Percentiles rank a stretch among this genome's conserved stretches.
These are phyloP conservation scores for Himalopsyche japonica DNA, from an alignment of 2,888 invertebrate genomes.

Conservation along the genomic window DNA sequence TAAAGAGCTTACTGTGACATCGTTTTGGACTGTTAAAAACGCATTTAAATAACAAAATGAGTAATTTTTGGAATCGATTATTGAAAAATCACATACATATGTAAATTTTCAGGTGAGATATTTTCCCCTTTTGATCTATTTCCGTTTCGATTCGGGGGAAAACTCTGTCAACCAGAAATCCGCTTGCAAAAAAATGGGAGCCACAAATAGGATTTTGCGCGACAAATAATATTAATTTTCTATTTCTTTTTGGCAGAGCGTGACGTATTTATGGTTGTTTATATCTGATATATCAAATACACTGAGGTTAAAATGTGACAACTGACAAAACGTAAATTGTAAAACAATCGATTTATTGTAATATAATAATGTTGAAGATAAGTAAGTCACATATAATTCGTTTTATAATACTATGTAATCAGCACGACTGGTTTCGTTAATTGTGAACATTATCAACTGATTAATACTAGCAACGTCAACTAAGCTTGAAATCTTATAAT, in stretches of 20 bases:
- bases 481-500: no score
- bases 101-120: background rate
- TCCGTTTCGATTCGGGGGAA: background rate
- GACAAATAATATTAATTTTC: background rate
- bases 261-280: background rate
- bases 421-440: no score
- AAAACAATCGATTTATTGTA: no score
- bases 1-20: no score
- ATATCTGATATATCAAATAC: background rate
- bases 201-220: background rate
- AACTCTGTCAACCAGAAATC: background rate
- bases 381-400: no score
- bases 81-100: background rate
- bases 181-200: background rate
- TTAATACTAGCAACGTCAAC: no score
- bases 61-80: background rate
- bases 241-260: background rate
- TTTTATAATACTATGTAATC: no score
- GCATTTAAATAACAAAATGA: background rate
- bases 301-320: background rate
- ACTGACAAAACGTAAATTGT: no score
- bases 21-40: no score
- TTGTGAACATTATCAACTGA: no score
- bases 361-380: no score
- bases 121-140: background rate